Conservation (phyloP, 2,888 invertebrate genomes). For the Spodoptera littoralis region DNA sequence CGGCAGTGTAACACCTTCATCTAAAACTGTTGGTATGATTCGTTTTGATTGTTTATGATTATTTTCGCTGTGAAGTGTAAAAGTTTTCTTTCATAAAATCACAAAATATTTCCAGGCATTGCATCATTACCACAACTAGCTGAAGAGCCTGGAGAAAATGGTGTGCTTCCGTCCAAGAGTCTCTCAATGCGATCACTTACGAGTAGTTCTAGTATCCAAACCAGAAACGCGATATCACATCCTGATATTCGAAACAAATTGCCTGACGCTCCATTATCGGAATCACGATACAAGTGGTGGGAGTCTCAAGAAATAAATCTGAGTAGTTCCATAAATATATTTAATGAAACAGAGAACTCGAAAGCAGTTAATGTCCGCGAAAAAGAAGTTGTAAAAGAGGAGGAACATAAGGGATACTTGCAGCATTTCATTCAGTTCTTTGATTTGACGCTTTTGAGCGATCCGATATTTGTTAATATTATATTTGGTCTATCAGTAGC, state of each 20-base stretch:
- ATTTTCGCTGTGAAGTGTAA: no score
- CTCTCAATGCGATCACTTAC: slow-evolving; percentile 79
- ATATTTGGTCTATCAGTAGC: slow-evolving; percentile 91
- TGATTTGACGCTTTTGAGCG: slow-evolving; percentile 90
- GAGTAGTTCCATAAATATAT: slow-evolving; percentile 90
- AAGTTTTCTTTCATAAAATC: background rate
- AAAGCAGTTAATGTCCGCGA: slow-evolving; percentile 64
- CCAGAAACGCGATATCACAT: slow-evolving; percentile 80
- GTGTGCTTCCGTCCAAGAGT: slow-evolving; percentile 71
- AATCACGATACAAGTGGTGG: slow-evolving; percentile 87
- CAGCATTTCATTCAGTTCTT: slow-evolving; percentile 86
- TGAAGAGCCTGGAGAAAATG: slow-evolving; percentile 67
- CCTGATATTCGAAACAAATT: slow-evolving; percentile 77
- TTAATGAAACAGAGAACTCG: slow-evolving; percentile 74
- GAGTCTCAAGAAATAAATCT: slow-evolving; percentile 89
- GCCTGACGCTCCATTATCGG: slow-evolving; percentile 66
- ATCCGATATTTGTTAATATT: slow-evolving; percentile 91
- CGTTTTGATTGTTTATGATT: background rate
- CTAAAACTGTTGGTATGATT: slow-evolving; percentile 70
- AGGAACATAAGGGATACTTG: slow-evolving; percentile 64
- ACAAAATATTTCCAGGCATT: slow-evolving; percentile 64
- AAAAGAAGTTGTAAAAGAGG: slow-evolving; percentile 50
- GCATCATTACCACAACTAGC: slow-evolving; percentile 62
- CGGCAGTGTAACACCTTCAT: slow-evolving; percentile 69
- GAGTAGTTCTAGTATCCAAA: slow-evolving; percentile 69